phyloP scores from a whole-genome alignment of 2,113 vertebrate species.

The Lucifuga dentata region DNA sequence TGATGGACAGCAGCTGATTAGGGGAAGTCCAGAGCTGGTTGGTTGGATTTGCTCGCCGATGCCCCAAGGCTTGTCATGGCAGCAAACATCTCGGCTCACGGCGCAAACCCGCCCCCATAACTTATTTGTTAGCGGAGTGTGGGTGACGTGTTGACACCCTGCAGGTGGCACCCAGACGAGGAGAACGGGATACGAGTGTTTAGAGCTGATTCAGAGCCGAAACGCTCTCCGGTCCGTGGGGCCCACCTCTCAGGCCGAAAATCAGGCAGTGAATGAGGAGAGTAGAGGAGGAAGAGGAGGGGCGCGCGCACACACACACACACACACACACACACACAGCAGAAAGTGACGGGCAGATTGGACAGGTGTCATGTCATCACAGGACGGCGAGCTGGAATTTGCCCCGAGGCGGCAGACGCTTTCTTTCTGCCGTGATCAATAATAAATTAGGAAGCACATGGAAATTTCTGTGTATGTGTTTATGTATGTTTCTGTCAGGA shows the following conservation, averaged over 20 bases:
- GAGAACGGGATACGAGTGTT: conserved; percentile 61
- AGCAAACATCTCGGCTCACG: conserved; percentile 61
- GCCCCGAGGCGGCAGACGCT: conserved; percentile 28
- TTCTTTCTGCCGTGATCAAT: conserved; percentile 16
- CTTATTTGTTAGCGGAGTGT: conserved; percentile 66
- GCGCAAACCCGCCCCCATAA: conserved; percentile 48
- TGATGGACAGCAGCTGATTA: conserved; percentile 79
- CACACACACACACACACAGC: neutral
- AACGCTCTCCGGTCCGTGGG: conserved; percentile 25
- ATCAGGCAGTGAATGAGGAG: conserved; percentile 51
- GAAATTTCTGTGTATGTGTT: conserved; percentile 10
- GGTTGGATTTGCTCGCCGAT: conserved; percentile 47
- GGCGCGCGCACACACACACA: neutral
- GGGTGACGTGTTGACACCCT: conserved; percentile 66
- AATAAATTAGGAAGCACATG: conserved; percentile 22
- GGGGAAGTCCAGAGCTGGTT: conserved; percentile 65
- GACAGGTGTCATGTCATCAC: conserved; percentile 29
- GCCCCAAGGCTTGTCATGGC: conserved; percentile 71
- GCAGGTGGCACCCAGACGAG: conserved; percentile 15
- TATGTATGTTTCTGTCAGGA: neutral
- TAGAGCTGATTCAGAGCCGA: conserved; percentile 16
- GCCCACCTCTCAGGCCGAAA: conserved; percentile 29
- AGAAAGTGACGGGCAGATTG: conserved; percentile 1
- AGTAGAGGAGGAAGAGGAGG: neutral
- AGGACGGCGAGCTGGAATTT: conserved; percentile 12